A percentile compares a stretch with the other conserved stretches of the same genome.
Conservation (phyloP, 2,113 vertebrate genomes). For the Nasalis larvatus region DNA sequence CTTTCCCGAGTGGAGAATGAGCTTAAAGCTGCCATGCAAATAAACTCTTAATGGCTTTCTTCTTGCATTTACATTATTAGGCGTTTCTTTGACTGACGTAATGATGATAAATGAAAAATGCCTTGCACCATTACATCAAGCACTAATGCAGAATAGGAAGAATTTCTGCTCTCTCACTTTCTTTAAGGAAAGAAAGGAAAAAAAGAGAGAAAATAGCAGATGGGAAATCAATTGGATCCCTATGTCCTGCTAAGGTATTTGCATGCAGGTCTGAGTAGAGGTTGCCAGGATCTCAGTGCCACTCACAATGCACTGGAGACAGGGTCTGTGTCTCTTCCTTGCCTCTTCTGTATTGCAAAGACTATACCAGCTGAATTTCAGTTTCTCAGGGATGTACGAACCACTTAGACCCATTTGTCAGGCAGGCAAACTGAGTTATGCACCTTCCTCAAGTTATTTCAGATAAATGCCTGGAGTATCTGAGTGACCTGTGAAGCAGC, state of each 20-base stretch:
- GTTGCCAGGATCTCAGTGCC: neutral
- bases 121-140: slow-evolving; percentile 84
- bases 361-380: neutral
- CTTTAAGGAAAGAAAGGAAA: neutral
- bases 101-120: slow-evolving; percentile 87
- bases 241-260: neutral
- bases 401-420: neutral
- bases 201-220: slow-evolving; percentile 31
- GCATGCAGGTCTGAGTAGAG: neutral
- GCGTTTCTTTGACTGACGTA: slow-evolving; percentile 83
- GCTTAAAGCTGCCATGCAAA: slow-evolving; percentile 79
- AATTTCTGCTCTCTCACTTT: slow-evolving; percentile 71
- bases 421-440: neutral
- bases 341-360: neutral
- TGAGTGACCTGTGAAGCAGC: neutral
- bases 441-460: neutral
- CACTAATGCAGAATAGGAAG: slow-evolving; percentile 80
- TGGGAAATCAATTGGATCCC: slow-evolving; percentile 39
- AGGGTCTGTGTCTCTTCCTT: too few species aligned
- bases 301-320: rapidly evolving
- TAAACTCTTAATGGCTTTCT: slow-evolving; percentile 84
- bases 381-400: neutral
- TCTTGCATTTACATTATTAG: slow-evolving; percentile 81
- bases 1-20: slow-evolving; percentile 62
- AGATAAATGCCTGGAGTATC: neutral